Evolutionary conservation across 1,140 invertebrate genomes (phyloP).

Genomic region (Hyles vespertilio): DNA sequence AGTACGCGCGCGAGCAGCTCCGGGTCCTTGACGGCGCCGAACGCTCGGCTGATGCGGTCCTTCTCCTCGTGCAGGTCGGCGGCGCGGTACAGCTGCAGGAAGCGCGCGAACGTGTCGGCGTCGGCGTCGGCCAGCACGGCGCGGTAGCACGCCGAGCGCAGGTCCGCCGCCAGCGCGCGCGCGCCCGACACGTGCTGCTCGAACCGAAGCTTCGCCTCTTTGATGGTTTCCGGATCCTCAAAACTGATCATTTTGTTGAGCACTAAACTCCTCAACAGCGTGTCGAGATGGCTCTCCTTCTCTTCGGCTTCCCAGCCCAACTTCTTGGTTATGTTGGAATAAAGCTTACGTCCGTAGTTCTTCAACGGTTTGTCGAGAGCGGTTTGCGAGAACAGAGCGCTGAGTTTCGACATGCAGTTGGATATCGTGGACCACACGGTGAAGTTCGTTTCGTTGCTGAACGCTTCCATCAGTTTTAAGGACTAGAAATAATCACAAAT

Average conservation of each 20-base stretch:
- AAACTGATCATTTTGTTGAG: slow-evolving; percentile 87
- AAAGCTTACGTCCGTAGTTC: slow-evolving; percentile 82
- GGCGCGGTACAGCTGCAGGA: slow-evolving; percentile 89
- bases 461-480: slow-evolving; percentile 83
- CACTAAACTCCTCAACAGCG: slow-evolving; percentile 89
- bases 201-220: slow-evolving; percentile 86
- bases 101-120: slow-evolving; percentile 83
- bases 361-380: slow-evolving; percentile 85
- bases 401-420: slow-evolving; percentile 86
- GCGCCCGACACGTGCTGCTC: slow-evolving; percentile 80
- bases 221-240: slow-evolving; percentile 85
- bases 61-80: slow-evolving; percentile 95
- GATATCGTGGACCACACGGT: slow-evolving; percentile 94
- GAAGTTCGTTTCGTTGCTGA: slow-evolving; percentile 91
- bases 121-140: slow-evolving; percentile 86
- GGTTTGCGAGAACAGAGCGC: slow-evolving; percentile 85
- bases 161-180: slow-evolving; percentile 87
- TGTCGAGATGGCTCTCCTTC: slow-evolving; percentile 88
- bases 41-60: slow-evolving; percentile 87
- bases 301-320: slow-evolving; percentile 87
- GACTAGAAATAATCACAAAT: slow-evolving; percentile 47
- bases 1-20: slow-evolving; percentile 86
- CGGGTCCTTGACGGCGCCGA: slow-evolving; percentile 86
- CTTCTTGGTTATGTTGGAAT: slow-evolving; percentile 80
- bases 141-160: slow-evolving; percentile 91